Evolutionary conservation across 2,797 vertebrate genomes (phyloP), one percentile per base, ranked within the genome.

Genomic region (Arnoldichthys spilopterus): DNA sequence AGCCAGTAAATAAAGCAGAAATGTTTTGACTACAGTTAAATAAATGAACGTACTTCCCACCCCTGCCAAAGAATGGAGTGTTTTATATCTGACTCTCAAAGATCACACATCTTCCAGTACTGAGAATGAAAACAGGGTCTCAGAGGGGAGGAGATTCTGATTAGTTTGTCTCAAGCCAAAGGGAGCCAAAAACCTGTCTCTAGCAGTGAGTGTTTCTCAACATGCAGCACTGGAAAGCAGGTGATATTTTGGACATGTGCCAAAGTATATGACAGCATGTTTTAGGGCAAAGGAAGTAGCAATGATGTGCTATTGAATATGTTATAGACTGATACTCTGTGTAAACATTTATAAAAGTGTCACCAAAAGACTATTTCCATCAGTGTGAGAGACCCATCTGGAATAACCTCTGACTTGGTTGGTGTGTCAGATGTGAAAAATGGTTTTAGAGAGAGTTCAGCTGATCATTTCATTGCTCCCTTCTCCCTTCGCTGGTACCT

Each of bases 21-120:
- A 72, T 1, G 16, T 43, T 66, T 56, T 16, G 61, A 32, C 22
- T 53, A 20, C 51, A 58, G 61, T 66, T 49, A 37, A 30, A 68
- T 49, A 61, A 74, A 79, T 67, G 4, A 73, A 67, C 45, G 1
- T 34, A 34, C 59, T 67, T 18, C 26, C 32, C 6, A 59, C 18
- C 15, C n/a, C 15, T 13, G 51, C 70, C 26, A 26, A 78, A 73
- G 34, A 73, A 67, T 32, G n/a, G 8, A 16, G 51, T 66, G 61
- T 49, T 74, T 67, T 67, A 58, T 59, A 79, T 68, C n/a, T 61
- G 72, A 68, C 26, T 74, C 30, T 30, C 54, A 51, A 32, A 61
- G 11, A 51, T 79, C 11, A 49, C 22, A 62, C 16, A 70, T 26
- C 47, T 47, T 61, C 62, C 37, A 66, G 28, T 26, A 18, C 58